Conservation (phyloP, 2,888 invertebrate species). For the Rutpela maculata region DNA sequence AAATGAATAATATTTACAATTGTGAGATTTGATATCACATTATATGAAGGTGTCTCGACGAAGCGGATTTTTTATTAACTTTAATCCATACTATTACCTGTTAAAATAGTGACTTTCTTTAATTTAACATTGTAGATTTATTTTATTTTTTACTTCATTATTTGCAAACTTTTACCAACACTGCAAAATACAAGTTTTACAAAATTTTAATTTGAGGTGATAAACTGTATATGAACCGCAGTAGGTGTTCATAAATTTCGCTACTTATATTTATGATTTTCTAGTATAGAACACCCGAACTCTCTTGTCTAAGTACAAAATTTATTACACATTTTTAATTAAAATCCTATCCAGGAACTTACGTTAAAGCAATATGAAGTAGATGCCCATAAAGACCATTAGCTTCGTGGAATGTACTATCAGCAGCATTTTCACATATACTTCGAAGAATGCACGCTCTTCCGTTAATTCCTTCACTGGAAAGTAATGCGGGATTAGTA, state of each 20-base stretch:
- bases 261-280: background rate
- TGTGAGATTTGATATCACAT: too few species aligned
- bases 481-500: slow-evolving; percentile 42
- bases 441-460: slow-evolving; percentile 82
- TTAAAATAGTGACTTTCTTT: too few species aligned
- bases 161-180: too few species aligned
- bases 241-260: slow-evolving; percentile 2
- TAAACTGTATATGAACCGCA: background rate
- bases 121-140: too few species aligned
- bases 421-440: slow-evolving; percentile 85
- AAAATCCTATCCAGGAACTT: slow-evolving; percentile 70
- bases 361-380: slow-evolving; percentile 85
- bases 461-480: slow-evolving; percentile 80
- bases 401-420: slow-evolving; percentile 77
- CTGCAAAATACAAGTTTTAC: too few species aligned
- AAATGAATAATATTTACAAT: too few species aligned
- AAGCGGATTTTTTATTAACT: too few species aligned
- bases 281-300: background rate
- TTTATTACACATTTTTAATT: slow-evolving; percentile 34
- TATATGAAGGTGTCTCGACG: too few species aligned
- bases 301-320: background rate
- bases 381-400: slow-evolving; percentile 86
- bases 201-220: background rate
- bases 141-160: too few species aligned
- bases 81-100: too few species aligned